Evolutionary conservation across 2,888 invertebrate species (phyloP).

Genomic region (Netelia virgata): DNA sequence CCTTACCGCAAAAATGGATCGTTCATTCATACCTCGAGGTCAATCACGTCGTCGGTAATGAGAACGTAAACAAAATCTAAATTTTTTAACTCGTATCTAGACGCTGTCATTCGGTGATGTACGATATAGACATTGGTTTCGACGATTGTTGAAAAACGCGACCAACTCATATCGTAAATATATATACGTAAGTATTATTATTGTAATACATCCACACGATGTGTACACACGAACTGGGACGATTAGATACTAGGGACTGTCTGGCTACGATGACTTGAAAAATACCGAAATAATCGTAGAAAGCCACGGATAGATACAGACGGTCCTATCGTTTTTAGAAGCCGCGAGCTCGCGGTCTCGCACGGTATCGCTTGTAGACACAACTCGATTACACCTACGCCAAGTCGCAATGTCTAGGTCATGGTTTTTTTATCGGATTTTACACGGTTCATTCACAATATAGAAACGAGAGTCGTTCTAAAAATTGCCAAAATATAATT

Average conservation of each 20-base stretch:
- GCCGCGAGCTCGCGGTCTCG: slow-evolving; percentile 75
- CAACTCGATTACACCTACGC: slow-evolving; percentile 79
- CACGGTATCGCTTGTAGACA: slow-evolving; percentile 73
- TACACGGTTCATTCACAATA: not conserved
- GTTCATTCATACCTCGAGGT: no score
- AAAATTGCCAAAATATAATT: no score
- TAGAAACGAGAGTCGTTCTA: no score
- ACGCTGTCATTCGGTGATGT: no score
- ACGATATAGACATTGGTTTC: not conserved
- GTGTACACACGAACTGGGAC: slow-evolving; percentile 32
- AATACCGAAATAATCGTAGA: slow-evolving; percentile 79
- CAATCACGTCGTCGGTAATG: no score
- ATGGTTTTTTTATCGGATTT: slow-evolving; percentile 73
- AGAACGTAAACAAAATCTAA: no score
- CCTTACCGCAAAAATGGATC: no score
- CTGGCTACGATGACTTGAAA: slow-evolving; percentile 55
- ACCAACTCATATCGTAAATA: not conserved
- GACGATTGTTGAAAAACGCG: slow-evolving; percentile 6
- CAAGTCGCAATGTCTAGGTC: slow-evolving; percentile 81
- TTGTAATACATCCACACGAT: slow-evolving; percentile 15
- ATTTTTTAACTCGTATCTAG: no score
- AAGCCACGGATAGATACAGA: slow-evolving; percentile 77
- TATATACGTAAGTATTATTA: slow-evolving; percentile 24
- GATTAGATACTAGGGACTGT: slow-evolving; percentile 77
- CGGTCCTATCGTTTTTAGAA: slow-evolving; percentile 74